Percentiles rank a stretch among this genome's conserved stretches.
These are phyloP conservation scores for Etheostoma nigrum DNA, from an alignment of 2,797 vertebrate genomes.

Conservation along the genomic window DNA sequence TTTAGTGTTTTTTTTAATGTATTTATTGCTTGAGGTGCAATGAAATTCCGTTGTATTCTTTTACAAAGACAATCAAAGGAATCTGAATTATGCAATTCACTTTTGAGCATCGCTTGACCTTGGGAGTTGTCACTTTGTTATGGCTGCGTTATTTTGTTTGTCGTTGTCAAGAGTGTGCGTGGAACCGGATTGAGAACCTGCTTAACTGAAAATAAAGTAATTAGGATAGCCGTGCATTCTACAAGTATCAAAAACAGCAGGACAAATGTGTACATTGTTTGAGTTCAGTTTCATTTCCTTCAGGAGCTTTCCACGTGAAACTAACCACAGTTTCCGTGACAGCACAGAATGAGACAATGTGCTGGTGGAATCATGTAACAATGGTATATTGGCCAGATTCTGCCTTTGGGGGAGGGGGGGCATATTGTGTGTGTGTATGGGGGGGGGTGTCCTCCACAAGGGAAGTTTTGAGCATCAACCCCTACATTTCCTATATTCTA, in stretches of 20 bases:
- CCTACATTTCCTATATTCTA: no score
- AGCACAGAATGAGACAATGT: background rate
- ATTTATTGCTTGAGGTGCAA: no score
- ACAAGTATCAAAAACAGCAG: background rate
- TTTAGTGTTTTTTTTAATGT: no score
- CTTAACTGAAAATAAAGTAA: slow-evolving; percentile 32
- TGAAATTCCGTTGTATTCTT: no score
- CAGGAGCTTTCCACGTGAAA: background rate
- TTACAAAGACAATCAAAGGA: no score
- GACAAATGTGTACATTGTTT: background rate
- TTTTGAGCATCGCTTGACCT: background rate
- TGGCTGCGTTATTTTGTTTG: slow-evolving; percentile 26
- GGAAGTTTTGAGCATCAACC: no score
- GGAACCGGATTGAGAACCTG: slow-evolving; percentile 55
- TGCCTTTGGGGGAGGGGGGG: no score
- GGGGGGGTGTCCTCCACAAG: no score
- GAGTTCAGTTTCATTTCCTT: background rate
- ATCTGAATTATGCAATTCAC: background rate
- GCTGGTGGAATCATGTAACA: background rate
- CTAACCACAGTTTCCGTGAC: background rate
- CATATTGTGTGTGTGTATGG: background rate
- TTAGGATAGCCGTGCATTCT: background rate
- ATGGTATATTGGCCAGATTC: background rate
- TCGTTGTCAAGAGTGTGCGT: slow-evolving; percentile 6
- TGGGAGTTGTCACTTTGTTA: background rate